phyloP scores from a whole-genome alignment of 2,888 invertebrate genomes.

The Eupithecia subumbrata region DNA sequence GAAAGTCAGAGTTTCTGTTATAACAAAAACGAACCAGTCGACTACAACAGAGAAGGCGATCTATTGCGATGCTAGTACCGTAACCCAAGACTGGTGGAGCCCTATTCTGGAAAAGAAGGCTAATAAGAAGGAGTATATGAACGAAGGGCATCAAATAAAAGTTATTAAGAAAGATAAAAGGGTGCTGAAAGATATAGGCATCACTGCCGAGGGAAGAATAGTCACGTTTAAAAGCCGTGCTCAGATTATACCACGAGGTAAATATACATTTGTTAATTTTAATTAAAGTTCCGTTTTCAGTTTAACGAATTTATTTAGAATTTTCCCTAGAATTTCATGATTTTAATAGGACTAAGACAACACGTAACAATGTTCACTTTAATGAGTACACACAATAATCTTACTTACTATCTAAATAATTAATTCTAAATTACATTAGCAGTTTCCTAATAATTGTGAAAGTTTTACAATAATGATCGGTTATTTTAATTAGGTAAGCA shows the following conservation, averaged over 20 bases:
- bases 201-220: conserved; percentile 50
- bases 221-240: conserved; percentile 62
- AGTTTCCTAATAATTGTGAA: no score
- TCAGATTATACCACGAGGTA: conserved; percentile 62
- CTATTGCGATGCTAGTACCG: conserved; percentile 58
- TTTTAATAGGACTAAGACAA: no score
- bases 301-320: no score
- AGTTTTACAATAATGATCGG: no score
- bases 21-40: conserved; percentile 56
- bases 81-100: conserved; percentile 71
- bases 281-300: no score
- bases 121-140: conserved; percentile 20
- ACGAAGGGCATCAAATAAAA: conserved; percentile 25
- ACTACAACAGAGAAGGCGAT: conserved; percentile 52
- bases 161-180: conserved; percentile 24
- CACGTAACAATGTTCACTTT: no score
- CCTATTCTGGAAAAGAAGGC: conserved; percentile 61
- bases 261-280: conserved; percentile 3
- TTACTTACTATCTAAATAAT: no score
- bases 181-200: conserved; percentile 41
- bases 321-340: no score
- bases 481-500: no score
- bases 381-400: no score
- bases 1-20: conserved; percentile 36
- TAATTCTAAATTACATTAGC: no score